phyloP scores from a whole-genome alignment of 2,113 vertebrate genomes.

The Dascyllus trimaculatus region DNA sequence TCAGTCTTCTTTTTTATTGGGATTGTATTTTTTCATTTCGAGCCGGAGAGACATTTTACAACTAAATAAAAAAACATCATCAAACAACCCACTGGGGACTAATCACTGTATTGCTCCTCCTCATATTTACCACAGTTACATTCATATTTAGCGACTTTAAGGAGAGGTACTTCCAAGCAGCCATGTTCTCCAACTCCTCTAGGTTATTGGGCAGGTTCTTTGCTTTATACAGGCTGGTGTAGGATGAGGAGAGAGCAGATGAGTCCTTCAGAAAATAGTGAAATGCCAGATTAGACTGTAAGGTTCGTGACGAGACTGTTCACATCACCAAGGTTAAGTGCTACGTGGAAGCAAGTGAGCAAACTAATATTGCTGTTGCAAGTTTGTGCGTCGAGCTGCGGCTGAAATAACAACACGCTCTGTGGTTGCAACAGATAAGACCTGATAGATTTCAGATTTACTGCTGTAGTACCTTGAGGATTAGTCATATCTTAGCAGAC shows the following conservation, averaged over 20 bases:
- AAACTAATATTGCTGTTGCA: conserved; percentile 3
- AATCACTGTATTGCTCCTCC: too few relatives aligned
- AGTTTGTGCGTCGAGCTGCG: conserved; percentile 25
- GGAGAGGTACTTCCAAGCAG: background rate
- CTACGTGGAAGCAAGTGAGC: background rate
- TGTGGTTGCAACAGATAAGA: conserved; percentile 28
- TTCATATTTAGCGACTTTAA: too few relatives aligned
- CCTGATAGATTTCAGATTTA: conserved; percentile 37
- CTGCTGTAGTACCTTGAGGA: conserved; percentile 38
- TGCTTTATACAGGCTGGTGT: background rate
- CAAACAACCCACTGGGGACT: too few relatives aligned
- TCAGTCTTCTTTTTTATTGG: too few relatives aligned
- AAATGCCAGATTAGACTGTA: background rate
- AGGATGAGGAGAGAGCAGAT: background rate
- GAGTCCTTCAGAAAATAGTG: too few relatives aligned
- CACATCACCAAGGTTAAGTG: background rate
- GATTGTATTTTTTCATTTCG: background rate
- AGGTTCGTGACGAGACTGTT: background rate
- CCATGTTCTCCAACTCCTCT: background rate
- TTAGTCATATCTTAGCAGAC: conserved; percentile 23
- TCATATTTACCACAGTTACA: too few relatives aligned
- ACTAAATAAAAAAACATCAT: background rate
- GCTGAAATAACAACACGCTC: conserved; percentile 30
- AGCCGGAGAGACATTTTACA: background rate
- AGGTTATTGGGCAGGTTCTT: background rate